phyloP scores from a whole-genome alignment of 2,888 invertebrate species.

The Apomyelois bistriatella region DNA sequence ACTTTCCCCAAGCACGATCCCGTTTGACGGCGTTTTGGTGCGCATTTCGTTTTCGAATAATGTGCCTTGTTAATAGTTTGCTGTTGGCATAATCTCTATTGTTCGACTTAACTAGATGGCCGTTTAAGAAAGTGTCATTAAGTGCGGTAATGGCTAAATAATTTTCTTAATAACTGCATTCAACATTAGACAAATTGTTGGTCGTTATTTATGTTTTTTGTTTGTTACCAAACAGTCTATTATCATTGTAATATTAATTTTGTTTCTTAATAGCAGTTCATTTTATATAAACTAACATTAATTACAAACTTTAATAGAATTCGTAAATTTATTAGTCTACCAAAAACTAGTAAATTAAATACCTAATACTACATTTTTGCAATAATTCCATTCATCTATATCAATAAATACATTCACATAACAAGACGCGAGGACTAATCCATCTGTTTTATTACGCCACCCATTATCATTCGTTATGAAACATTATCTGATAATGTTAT shows the following conservation, averaged over 20 bases:
- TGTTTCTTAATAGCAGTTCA: too few relatives aligned
- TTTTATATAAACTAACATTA: too few relatives aligned
- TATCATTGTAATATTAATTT: too few relatives aligned
- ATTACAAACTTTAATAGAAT: too few relatives aligned
- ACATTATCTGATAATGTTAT: slow-evolving; percentile 3
- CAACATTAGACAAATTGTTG: neutral
- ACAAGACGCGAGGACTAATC: too few relatives aligned
- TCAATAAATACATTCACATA: too few relatives aligned
- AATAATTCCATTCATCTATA: too few relatives aligned
- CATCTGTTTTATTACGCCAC: slow-evolving; percentile 2
- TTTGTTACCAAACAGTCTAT: too few relatives aligned
- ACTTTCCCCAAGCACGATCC: slow-evolving; percentile 67
- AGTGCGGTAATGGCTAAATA: neutral
- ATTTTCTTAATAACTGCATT: neutral
- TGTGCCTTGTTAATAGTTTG: slow-evolving; percentile 16
- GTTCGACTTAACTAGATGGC: neutral
- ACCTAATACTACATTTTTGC: too few relatives aligned
- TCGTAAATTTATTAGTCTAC: too few relatives aligned
- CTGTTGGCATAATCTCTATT: slow-evolving; percentile 7
- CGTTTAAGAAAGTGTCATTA: neutral
- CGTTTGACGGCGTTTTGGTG: slow-evolving; percentile 41
- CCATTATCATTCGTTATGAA: slow-evolving; percentile 1
- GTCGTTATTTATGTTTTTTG: too few relatives aligned
- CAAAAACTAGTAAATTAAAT: too few relatives aligned
- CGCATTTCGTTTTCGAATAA: slow-evolving; percentile 29